phyloP scores from a whole-genome alignment of 2,797 vertebrate genomes.

The Otolemur crassicaudatus region DNA sequence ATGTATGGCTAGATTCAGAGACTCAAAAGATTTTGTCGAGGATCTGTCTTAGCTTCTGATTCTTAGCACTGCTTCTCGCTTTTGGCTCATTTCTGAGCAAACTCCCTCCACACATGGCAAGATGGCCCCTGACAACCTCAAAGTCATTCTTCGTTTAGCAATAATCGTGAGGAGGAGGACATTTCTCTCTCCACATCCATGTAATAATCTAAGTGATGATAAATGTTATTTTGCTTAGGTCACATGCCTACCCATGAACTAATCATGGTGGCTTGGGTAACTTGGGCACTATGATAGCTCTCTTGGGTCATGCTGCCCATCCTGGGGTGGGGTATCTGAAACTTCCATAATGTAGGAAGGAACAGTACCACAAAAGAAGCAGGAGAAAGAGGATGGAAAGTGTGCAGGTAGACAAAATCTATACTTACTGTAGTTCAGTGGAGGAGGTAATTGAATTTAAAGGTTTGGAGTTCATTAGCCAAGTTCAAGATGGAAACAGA shows the following conservation, averaged over 20 bases:
- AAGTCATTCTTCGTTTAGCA: background rate
- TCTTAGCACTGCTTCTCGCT: background rate
- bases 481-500: conserved; percentile 12
- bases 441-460: background rate
- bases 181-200: background rate
- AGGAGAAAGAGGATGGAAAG: background rate
- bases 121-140: background rate
- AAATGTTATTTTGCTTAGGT: background rate
- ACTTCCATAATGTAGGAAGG: background rate
- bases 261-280: background rate
- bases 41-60: background rate
- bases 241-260: background rate
- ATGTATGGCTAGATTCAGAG: background rate
- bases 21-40: background rate
- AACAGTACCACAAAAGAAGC: background rate
- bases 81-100: background rate
- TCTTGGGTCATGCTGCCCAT: background rate
- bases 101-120: background rate
- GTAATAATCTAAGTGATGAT: background rate
- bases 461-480: background rate
- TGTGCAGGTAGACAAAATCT: background rate
- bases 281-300: background rate
- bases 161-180: background rate
- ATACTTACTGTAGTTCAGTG: background rate
- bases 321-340: background rate